Percentiles rank a stretch among this genome's conserved stretches.
phyloP scores from a whole-genome alignment of 2,797 vertebrate genomes.

The Oreochromis grahami region DNA sequence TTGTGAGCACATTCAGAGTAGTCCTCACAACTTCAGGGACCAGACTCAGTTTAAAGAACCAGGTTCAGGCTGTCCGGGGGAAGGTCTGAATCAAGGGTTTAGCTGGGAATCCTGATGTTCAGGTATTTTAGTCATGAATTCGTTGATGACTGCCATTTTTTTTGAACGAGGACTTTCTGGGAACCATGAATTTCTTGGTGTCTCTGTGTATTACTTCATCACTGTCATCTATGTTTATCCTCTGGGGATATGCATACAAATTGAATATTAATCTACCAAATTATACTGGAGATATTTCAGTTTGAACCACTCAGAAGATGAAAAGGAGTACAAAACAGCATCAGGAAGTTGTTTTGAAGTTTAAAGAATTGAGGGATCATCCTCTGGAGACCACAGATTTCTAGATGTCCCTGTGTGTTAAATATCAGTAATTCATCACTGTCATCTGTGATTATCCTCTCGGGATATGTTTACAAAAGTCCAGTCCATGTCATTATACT shows the following conservation, averaged over 20 bases:
- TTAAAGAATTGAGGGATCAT: neutral
- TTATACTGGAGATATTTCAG: neutral
- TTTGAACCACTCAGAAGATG: neutral
- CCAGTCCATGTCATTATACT: neutral
- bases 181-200: neutral
- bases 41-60: neutral
- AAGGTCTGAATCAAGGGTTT: neutral
- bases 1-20: neutral
- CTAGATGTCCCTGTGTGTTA: neutral
- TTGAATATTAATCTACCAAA: neutral
- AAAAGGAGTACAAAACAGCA: neutral
- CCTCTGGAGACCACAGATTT: neutral
- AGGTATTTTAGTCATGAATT: neutral
- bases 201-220: neutral
- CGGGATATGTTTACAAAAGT: neutral
- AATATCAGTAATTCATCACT: neutral
- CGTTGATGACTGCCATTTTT: neutral
- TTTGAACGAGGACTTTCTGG: neutral
- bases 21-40: neutral
- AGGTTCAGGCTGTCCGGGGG: neutral
- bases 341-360: neutral
- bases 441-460: neutral
- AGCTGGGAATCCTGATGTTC: neutral
- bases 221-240: neutral
- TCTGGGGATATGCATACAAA: neutral